A percentile compares a stretch with the other conserved stretches of the same genome.
These are phyloP conservation scores for Pogonocichla stellata DNA, from an alignment of 2,113 vertebrate species.

Conservation along the genomic window DNA sequence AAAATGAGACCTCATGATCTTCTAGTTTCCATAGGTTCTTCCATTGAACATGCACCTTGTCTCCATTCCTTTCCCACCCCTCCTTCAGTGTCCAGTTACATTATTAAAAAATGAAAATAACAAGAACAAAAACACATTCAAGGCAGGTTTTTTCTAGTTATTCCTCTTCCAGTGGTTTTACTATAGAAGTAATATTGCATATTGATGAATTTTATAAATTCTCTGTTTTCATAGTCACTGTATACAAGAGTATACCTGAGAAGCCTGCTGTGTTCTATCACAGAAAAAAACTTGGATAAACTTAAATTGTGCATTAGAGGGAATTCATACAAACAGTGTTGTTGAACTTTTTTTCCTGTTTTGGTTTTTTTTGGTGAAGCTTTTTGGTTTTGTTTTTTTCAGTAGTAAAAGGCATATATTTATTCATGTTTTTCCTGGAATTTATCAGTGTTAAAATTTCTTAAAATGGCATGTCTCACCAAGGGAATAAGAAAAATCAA, in stretches of 20 bases:
- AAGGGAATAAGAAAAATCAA: not conserved
- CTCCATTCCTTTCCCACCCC: not conserved
- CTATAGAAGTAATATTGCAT: not conserved
- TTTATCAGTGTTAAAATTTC: not conserved
- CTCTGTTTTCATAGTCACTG: not conserved
- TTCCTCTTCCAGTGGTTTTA: not conserved
- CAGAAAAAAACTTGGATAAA: not conserved
- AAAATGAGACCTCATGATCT: not conserved
- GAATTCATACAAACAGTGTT: not conserved
- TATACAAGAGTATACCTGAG: not conserved
- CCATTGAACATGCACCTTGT: accelerated
- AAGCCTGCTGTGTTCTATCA: not conserved
- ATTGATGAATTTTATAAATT: not conserved
- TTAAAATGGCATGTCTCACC: not conserved
- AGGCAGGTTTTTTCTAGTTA: accelerated
- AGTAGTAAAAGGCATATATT: not conserved
- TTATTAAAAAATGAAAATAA: not conserved
- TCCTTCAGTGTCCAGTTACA: not conserved
- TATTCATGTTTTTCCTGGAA: not conserved
- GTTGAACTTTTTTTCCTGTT: not conserved
- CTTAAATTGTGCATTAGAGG: not conserved
- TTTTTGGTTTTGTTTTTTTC: too few relatives aligned
- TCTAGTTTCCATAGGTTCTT: not conserved
- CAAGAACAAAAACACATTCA: not conserved
- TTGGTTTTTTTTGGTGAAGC: not conserved